These are phyloP conservation scores for Diogma glabrata DNA, from an alignment of 2,888 invertebrate species.

Conservation along the genomic window DNA sequence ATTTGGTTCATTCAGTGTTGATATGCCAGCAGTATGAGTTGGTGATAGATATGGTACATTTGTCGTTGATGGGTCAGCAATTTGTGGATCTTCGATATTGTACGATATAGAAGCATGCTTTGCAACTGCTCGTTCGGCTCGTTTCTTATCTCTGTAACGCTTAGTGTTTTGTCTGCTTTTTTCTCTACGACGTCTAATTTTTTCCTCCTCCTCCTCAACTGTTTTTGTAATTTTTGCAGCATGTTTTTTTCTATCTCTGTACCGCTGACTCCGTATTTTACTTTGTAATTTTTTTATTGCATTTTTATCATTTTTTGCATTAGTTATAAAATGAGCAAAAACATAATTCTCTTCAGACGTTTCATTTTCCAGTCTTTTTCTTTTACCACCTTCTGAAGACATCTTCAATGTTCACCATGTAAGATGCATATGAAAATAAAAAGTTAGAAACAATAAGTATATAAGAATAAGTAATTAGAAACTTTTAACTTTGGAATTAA, in stretches of 20 bases:
- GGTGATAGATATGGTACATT: conserved; percentile 14
- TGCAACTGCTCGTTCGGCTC: too few species aligned
- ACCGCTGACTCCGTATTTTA: neutral
- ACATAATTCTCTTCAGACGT: neutral
- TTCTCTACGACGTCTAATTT: neutral
- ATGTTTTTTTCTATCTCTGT: neutral
- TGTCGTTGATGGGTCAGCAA: conserved; percentile 12
- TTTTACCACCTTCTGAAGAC: neutral
- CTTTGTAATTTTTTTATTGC: neutral
- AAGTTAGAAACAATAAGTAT: too few species aligned
- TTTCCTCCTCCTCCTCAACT: too few species aligned
- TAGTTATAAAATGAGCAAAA: too few species aligned
- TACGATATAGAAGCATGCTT: too few species aligned
- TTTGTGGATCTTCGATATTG: neutral
- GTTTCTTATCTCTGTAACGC: conserved; percentile 1
- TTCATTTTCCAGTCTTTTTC: neutral
- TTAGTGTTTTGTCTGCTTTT: neutral
- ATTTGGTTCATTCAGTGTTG: too few species aligned
- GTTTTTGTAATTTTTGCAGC: too few species aligned
- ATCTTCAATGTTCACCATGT: neutral
- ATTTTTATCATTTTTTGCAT: neutral
- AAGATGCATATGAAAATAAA: too few species aligned
- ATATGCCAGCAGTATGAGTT: conserved; percentile 15
- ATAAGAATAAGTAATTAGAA: too few species aligned
- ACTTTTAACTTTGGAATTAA: too few species aligned